Evolutionary conservation across 2,113 vertebrate genomes (phyloP).

Genomic region (Nesoenas mayeri): DNA sequence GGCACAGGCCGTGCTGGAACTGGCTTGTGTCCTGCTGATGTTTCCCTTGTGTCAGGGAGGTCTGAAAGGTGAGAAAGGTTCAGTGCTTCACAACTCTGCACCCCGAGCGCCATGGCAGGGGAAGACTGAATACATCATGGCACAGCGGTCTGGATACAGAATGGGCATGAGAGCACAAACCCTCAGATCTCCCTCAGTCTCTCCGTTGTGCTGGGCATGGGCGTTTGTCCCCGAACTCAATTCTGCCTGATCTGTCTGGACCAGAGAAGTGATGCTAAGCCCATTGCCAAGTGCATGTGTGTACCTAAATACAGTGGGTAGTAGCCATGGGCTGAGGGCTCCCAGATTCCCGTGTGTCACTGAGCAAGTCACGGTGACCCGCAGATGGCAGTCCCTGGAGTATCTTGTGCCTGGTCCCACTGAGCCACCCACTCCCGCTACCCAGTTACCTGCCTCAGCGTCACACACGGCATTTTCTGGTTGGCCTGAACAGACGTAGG

Average conservation of each 20-base stretch:
- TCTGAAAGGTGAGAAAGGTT: not conserved
- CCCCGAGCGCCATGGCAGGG: not conserved
- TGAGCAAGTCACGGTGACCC: not conserved
- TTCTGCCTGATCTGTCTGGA: not conserved
- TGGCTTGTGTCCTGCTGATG: not conserved
- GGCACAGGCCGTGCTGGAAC: not conserved
- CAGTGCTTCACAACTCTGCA: not conserved
- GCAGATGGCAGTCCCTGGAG: not conserved
- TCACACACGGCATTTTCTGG: accelerated
- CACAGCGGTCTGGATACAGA: not conserved
- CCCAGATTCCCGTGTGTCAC: not conserved
- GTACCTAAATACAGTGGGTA: not conserved
- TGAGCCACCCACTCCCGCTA: not conserved
- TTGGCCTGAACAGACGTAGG: accelerated
- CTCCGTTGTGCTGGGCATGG: accelerated
- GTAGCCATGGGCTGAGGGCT: not conserved
- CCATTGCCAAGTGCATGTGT: not conserved
- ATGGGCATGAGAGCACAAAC: not conserved
- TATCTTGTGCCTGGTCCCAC: not conserved
- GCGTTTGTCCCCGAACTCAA: accelerated
- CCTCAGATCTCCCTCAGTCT: not conserved
- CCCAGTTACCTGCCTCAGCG: not conserved
- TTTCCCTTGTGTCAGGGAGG: not conserved
- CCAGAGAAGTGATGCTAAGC: not conserved
- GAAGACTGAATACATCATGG: not conserved